Evolutionary conservation across 2,113 vertebrate genomes (phyloP).

Genomic region (Lota lota): DNA sequence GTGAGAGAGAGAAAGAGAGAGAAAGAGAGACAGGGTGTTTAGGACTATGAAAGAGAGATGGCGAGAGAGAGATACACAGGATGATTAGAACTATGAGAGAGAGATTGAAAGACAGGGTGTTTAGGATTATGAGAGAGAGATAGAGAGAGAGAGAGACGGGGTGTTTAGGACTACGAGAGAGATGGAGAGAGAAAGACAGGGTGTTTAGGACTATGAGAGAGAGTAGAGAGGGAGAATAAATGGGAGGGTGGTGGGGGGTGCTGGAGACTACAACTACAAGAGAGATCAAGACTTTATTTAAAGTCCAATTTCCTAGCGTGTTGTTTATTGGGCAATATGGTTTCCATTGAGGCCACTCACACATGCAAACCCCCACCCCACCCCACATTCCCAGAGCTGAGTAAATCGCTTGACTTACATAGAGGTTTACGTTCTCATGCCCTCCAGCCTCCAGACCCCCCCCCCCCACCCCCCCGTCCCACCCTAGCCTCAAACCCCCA

Average conservation of each 20-base stretch:
- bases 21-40: too few species aligned
- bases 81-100: too few species aligned
- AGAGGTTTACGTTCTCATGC: constrained; percentile 74
- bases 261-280: too few species aligned
- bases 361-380: constrained; percentile 20
- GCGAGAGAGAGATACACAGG: too few species aligned
- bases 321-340: constrained; percentile 54
- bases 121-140: too few species aligned
- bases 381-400: constrained; percentile 67
- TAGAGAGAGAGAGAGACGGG: too few species aligned
- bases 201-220: too few species aligned
- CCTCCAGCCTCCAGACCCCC: constrained; percentile 52
- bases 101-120: too few species aligned
- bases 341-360: constrained; percentile 55
- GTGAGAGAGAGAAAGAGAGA: too few species aligned
- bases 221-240: background rate
- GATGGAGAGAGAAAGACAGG: background rate
- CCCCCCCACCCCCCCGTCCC: constrained; percentile 41
- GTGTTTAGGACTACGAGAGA: too few species aligned
- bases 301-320: constrained; percentile 19
- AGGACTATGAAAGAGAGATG: too few species aligned
- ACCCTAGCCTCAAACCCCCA: constrained; percentile 2
- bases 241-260: background rate
- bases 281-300: constrained; percentile 30
- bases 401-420: constrained; percentile 64